A percentile compares a stretch with the other conserved stretches of the same genome.
These are phyloP conservation scores for Paratrypauchen microcephalus DNA, from an alignment of 2,797 vertebrate genomes.

Conservation along the genomic window DNA sequence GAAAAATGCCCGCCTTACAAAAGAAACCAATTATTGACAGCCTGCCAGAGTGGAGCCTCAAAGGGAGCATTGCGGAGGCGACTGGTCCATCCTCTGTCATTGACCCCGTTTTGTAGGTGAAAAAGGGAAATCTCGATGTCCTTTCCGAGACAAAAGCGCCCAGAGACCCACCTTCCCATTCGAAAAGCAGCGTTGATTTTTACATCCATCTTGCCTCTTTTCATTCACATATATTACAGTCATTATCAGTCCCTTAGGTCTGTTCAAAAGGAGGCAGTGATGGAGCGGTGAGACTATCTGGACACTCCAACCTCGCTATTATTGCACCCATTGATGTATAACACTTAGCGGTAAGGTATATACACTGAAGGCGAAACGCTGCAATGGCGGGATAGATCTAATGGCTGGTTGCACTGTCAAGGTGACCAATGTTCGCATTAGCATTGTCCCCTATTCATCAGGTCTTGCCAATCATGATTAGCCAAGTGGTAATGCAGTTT, in stretches of 20 bases:
- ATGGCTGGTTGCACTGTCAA: conserved; percentile 57
- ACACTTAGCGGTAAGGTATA: conserved; percentile 23
- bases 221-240: conserved; percentile 71
- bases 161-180: conserved; percentile 56
- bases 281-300: conserved; percentile 54
- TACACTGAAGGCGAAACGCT: conserved; percentile 16
- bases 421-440: conserved; percentile 62
- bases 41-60: conserved; percentile 55
- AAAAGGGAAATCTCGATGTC: conserved; percentile 42
- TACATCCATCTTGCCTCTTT: conserved; percentile 62
- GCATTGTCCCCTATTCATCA: conserved; percentile 35
- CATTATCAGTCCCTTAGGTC: conserved; percentile 59
- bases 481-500: conserved; percentile 14
- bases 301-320: conserved; percentile 47
- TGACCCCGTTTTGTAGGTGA: conserved; percentile 42
- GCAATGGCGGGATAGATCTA: conserved; percentile 41
- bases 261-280: conserved; percentile 64
- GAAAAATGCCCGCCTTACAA: conserved; percentile 78
- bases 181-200: conserved; percentile 54
- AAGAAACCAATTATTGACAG: conserved; percentile 72
- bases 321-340: conserved; percentile 59
- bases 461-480: conserved; percentile 39
- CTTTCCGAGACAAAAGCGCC: conserved; percentile 62
- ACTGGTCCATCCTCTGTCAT: conserved; percentile 27
- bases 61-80: conserved; percentile 48